phyloP scores from a whole-genome alignment of 2,888 invertebrate genomes.

The Carterocephalus palaemon region DNA sequence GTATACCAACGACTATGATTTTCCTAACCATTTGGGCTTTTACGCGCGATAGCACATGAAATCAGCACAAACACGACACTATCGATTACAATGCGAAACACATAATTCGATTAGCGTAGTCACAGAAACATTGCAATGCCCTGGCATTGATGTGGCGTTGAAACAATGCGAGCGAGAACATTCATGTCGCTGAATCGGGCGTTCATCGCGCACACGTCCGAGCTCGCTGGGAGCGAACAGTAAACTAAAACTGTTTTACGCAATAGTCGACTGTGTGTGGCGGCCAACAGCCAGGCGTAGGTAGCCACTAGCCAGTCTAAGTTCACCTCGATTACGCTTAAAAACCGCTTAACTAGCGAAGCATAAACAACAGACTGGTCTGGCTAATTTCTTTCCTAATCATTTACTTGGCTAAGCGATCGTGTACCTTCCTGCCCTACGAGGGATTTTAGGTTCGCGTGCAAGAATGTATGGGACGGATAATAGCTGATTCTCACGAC shows the following conservation, averaged over 20 bases:
- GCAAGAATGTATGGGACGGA: no score
- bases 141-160: slow-evolving; percentile 44
- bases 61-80: slow-evolving; percentile 32
- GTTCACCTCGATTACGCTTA: slow-evolving; percentile 68
- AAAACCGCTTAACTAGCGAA: slow-evolving; percentile 54
- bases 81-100: slow-evolving; percentile 37
- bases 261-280: no score
- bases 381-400: slow-evolving; percentile 45
- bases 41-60: slow-evolving; percentile 43
- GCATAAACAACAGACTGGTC: slow-evolving; percentile 56
- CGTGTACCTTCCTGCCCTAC: no score
- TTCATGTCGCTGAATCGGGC: slow-evolving; percentile 52
- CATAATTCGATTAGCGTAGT: slow-evolving; percentile 48
- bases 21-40: slow-evolving; percentile 67
- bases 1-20: slow-evolving; percentile 69
- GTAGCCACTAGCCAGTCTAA: slow-evolving; percentile 63
- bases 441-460: no score
- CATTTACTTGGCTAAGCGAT: no score
- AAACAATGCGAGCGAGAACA: slow-evolving; percentile 50
- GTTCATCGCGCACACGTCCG: slow-evolving; percentile 49
- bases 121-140: slow-evolving; percentile 51
- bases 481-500: no score
- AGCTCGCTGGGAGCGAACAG: slow-evolving; percentile 34
- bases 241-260: slow-evolving; percentile 41
- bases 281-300: slow-evolving; percentile 42